These are phyloP conservation scores for Morelia viridis DNA, from an alignment of 2,797 vertebrate species.

Conservation along the genomic window DNA sequence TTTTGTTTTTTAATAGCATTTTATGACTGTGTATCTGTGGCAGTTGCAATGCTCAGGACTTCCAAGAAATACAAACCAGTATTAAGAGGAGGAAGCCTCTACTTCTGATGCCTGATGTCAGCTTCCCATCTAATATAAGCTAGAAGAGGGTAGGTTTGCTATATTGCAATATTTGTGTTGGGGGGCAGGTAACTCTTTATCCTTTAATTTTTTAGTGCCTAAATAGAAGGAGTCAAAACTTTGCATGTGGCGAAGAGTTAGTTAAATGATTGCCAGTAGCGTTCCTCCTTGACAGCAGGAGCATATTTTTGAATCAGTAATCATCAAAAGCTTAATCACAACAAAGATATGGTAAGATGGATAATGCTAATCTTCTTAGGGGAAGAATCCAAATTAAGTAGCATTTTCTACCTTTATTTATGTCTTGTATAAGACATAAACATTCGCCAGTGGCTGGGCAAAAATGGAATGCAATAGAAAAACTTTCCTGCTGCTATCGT, in stretches of 20 bases:
- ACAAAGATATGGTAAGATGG: neutral
- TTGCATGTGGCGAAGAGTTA: neutral
- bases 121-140: neutral
- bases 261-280: neutral
- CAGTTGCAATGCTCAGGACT: neutral
- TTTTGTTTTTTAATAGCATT: neutral
- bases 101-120: neutral
- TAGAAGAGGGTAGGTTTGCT: neutral
- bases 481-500: neutral
- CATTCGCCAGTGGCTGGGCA: neutral
- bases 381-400: neutral
- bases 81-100: neutral
- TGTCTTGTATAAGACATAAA: neutral
- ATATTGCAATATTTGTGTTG: neutral
- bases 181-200: neutral
- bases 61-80: neutral
- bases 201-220: neutral
- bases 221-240: neutral
- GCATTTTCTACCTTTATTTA: neutral
- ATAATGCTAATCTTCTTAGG: neutral
- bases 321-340: neutral
- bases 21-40: neutral
- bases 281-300: neutral
- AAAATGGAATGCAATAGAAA: neutral
- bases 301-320: neutral